phyloP scores from a whole-genome alignment of 2,888 invertebrate species.

The Dryadula phaetusa region DNA sequence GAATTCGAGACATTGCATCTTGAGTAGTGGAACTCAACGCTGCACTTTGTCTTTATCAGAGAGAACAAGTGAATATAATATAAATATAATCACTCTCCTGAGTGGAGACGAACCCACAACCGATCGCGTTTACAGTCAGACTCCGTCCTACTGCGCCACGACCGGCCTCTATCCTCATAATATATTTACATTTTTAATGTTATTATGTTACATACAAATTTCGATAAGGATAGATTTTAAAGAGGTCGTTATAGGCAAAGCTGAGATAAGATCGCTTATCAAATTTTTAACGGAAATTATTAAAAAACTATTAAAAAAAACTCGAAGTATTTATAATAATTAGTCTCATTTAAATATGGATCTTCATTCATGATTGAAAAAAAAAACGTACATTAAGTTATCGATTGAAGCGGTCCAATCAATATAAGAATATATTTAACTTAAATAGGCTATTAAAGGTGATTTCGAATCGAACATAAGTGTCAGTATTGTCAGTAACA shows the following conservation, averaged over 20 bases:
- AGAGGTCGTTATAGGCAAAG: neutral
- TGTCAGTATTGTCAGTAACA: too few species aligned
- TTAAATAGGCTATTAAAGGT: too few species aligned
- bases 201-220: constrained; percentile 5
- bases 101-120: too few species aligned
- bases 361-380: neutral
- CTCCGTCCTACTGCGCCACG: too few species aligned
- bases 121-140: too few species aligned
- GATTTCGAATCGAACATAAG: too few species aligned
- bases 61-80: too few species aligned
- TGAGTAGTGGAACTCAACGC: too few species aligned
- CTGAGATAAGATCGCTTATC: constrained; percentile 11
- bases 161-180: neutral
- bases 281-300: constrained; percentile 2
- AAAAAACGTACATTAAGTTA: neutral
- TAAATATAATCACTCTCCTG: too few species aligned
- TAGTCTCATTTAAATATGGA: constrained; percentile 7
- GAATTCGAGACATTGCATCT: too few species aligned
- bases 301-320: constrained; percentile 4
- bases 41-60: too few species aligned
- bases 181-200: neutral
- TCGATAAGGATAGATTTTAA: constrained; percentile 6
- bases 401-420: neutral
- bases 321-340: constrained; percentile 1
- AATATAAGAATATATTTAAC: too few species aligned